Evolutionary conservation across 2,888 invertebrate genomes (phyloP).

Genomic region (Drosophila koepferae): DNA sequence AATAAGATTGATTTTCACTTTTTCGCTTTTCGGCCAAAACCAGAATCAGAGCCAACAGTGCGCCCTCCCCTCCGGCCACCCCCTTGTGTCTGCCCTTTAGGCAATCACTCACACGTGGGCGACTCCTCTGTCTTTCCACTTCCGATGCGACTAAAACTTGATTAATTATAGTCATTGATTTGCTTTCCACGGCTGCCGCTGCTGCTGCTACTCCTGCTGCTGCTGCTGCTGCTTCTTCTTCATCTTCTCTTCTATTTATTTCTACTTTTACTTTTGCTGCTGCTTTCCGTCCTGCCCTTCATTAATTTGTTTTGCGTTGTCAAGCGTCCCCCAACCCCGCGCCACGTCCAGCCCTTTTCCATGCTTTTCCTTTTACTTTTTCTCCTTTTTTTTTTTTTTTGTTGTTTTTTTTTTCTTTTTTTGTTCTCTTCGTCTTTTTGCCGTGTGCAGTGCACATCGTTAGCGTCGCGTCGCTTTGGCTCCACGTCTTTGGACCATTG

Average conservation of each 20-base stretch:
- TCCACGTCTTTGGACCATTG: constrained; percentile 40
- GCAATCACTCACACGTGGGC: constrained; percentile 77
- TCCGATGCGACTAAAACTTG: constrained; percentile 65
- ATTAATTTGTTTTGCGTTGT: constrained; percentile 69
- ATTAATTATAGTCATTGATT: constrained; percentile 80
- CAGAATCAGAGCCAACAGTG: not conserved
- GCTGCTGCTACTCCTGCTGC: constrained; percentile 22
- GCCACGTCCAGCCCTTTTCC: not conserved
- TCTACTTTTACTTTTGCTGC: constrained; percentile 15
- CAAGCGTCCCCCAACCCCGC: constrained; percentile 19
- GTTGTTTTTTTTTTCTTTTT: not conserved
- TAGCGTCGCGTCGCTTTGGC: constrained; percentile 16
- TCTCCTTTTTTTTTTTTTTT: not conserved
- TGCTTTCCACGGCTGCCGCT: constrained; percentile 72
- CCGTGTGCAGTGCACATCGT: constrained; percentile 33
- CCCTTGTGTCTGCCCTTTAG: not conserved
- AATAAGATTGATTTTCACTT: constrained; percentile 82
- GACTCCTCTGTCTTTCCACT: not conserved
- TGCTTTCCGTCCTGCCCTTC: constrained; percentile 52
- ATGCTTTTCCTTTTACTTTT: not conserved
- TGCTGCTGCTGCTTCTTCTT: not conserved
- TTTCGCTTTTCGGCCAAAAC: constrained; percentile 52
- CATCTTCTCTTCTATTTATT: constrained; percentile 6
- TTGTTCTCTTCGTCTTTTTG: not conserved
- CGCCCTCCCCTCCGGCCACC: no score